These are phyloP conservation scores for Chondrilla cf. caribensis DNA, from an alignment of 37 sponge, comb jelly and placozoan genomes.

Conservation along the genomic window DNA sequence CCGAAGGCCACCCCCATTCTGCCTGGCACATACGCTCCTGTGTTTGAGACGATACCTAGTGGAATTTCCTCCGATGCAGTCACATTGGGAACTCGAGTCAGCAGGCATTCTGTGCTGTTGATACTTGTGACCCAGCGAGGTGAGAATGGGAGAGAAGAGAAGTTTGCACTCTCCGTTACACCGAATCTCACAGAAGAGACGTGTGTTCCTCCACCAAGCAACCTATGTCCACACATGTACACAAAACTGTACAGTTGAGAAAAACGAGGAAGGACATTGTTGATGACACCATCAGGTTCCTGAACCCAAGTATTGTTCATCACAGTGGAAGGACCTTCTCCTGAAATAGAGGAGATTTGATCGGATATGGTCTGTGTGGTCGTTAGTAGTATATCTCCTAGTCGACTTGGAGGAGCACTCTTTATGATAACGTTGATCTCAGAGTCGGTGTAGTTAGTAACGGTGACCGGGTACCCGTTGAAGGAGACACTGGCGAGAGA, in stretches of 20 bases:
- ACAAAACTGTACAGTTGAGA: conserved; percentile 23
- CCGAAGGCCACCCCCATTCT: conserved; percentile 12
- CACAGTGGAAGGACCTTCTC: conserved; percentile 38
- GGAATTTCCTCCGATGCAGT: not conserved
- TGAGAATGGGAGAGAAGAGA: not conserved
- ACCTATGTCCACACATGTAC: conserved; percentile 38
- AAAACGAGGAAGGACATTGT: conserved; percentile 41
- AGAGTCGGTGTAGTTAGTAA: not conserved
- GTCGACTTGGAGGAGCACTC: conserved; percentile 19
- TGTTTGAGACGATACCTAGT: conserved; percentile 44
- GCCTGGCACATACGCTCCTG: conserved; percentile 42
- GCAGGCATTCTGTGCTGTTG: conserved; percentile 37
- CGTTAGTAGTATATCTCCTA: conserved; percentile 12
- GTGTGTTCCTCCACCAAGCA: conserved; percentile 43
- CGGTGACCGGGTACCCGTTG: conserved; percentile 17
- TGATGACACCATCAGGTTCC: conserved; percentile 43
- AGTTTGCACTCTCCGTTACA: not conserved
- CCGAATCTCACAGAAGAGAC: conserved; percentile 24
- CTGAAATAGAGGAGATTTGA: not conserved
- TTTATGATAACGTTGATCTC: conserved; percentile 13
- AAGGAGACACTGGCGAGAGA: conserved; percentile 16
- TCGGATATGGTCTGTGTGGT: conserved; percentile 39
- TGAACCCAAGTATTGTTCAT: conserved; percentile 41
- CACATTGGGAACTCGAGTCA: conserved; percentile 15
- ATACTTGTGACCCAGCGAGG: not conserved